Conservation (phyloP, 2,888 invertebrate species). For the Griposia aprilina region DNA sequence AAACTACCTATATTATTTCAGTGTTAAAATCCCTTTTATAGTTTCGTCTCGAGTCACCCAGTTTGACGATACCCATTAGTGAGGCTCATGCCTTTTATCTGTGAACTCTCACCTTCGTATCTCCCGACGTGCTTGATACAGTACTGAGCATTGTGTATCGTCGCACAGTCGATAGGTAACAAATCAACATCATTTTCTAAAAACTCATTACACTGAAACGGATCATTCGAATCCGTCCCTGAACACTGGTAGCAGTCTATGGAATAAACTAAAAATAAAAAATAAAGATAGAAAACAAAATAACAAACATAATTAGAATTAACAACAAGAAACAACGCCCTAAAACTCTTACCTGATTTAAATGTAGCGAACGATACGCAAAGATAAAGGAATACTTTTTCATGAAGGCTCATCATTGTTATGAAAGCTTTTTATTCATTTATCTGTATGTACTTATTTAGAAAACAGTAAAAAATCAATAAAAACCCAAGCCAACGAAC, state of each 20-base stretch:
- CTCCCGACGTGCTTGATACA: conserved; percentile 98
- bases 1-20: too few relatives aligned
- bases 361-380: conserved; percentile 69
- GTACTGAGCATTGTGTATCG: conserved; percentile 95
- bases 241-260: conserved; percentile 97
- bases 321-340: conserved; percentile 74
- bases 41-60: too few relatives aligned
- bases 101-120: conserved; percentile 93
- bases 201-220: conserved; percentile 96
- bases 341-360: conserved; percentile 77
- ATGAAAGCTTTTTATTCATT: conserved; percentile 33
- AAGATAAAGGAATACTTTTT: conserved; percentile 64
- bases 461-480: conserved; percentile 53
- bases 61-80: conserved; percentile 2
- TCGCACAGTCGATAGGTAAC: conserved; percentile 93
- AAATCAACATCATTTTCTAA: conserved; percentile 92
- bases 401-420: conserved; percentile 66
- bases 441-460: conserved; percentile 20
- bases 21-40: too few relatives aligned
- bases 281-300: conserved; percentile 68
- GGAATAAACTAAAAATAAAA: conserved; percentile 89
- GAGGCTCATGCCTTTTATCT: conserved; percentile 34
- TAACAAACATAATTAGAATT: conserved; percentile 67
- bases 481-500: conserved; percentile 44
- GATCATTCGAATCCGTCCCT: conserved; percentile 94